Evolutionary conservation across 1,140 invertebrate species (phyloP), one percentile per base, ranked within the genome.

Genomic region (Diplogasteroides magnus): DNA sequence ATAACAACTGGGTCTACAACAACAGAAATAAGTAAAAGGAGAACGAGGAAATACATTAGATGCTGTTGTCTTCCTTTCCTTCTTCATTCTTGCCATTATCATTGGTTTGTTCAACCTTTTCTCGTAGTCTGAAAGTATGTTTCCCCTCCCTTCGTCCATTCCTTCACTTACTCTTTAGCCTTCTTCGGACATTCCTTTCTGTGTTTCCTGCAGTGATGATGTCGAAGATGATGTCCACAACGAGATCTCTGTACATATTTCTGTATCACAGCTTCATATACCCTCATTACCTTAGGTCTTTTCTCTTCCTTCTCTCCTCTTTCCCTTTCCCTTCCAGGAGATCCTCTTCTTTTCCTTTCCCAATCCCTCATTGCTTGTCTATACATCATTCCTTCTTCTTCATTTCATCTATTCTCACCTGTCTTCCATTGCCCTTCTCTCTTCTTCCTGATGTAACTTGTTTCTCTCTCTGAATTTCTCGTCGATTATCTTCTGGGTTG

Each of bases 171-270:
- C 79, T 70, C 70, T 63, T 73, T 77, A 23, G 80, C 78, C 55
- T 80, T 80, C 59, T 76, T 76, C 1, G 79, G 79, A 59, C 79
- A 81, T 2, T 72, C 56, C 48, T 72, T 69, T 14, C 77, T 66
- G 61, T 81, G 79, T 55, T 81, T 81, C 26, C 73, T 60, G 63
- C 79, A 83, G 65, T 83, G 81, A 63, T 81, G 81, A 74, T 81
- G 79, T 55, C 76, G 67, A 28, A 80, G 57, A 74, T 81, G 79
- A 63, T 81, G 79, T 3, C 64, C 55, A 55, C 79, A 81, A 23
- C 76, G 72, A 23, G 72, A 75, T 15, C 19, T 48, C 37, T 48
- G 37, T 11, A 48, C 6, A 48, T 11, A 11, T 48, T 11, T 11
- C 37, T 11, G 6, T 19, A 48, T 48, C 19, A 11, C 6, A 48